Percentiles rank a stretch among this genome's conserved stretches.
These are phyloP conservation scores for Pipistrellus pipistrellus DNA, from an alignment of 2,797 vertebrate genomes.

Conservation along the genomic window DNA sequence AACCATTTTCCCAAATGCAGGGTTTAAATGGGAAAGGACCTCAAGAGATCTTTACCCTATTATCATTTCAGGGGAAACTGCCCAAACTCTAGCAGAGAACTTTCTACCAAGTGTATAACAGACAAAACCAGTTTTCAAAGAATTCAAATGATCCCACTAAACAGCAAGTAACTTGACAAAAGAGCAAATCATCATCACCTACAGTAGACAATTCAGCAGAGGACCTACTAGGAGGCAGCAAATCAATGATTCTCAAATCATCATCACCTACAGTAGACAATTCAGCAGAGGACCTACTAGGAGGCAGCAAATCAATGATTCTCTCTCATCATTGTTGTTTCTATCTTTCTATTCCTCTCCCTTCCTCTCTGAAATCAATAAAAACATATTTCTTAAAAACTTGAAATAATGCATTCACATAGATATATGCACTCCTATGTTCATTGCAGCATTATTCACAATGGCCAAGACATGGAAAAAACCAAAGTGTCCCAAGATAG, in stretches of 20 bases:
- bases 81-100: background rate
- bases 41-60: background rate
- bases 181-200: background rate
- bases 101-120: background rate
- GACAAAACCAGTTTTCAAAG: background rate
- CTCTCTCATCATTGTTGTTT: no score
- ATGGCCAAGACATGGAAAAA: background rate
- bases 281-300: background rate
- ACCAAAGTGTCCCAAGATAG: no score
- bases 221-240: no score
- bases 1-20: conserved; percentile 12
- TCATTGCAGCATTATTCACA: no score
- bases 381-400: no score
- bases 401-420: no score
- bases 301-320: no score
- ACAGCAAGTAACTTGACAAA: background rate
- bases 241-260: background rate
- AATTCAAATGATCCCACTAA: background rate
- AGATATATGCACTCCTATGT: no score
- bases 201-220: background rate
- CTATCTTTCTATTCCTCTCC: no score
- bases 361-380: no score
- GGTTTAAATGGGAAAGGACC: background rate
- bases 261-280: background rate
- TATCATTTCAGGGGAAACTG: background rate